phyloP scores from a whole-genome alignment of 2,888 invertebrate genomes.

The Polyommatus icarus region DNA sequence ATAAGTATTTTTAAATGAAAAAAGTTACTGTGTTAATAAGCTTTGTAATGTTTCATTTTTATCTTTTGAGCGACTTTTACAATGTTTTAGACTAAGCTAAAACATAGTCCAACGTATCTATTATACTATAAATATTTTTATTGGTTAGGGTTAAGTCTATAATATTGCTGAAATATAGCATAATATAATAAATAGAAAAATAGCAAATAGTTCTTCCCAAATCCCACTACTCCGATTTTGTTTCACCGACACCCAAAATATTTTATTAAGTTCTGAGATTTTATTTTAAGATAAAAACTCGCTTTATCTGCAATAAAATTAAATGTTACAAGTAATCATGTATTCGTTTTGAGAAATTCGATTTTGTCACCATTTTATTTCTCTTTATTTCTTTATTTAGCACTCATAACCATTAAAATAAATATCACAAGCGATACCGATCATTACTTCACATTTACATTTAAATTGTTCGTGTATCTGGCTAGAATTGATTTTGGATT shows the following conservation, averaged over 20 bases:
- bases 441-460: background rate
- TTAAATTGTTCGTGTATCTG: background rate
- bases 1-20: no score
- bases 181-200: no score
- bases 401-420: constrained; percentile 16
- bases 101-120: no score
- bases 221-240: background rate
- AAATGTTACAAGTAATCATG: background rate
- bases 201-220: no score
- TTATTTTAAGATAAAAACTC: background rate
- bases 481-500: background rate
- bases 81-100: no score
- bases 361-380: constrained; percentile 12
- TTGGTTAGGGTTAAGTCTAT: no score
- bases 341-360: background rate
- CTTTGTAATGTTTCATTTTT: no score
- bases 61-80: no score
- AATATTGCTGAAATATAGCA: no score
- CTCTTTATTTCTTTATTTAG: constrained; percentile 17
- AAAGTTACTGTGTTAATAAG: no score
- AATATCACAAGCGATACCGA: background rate
- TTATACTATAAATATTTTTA: no score
- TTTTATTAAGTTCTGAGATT: constrained; percentile 17
- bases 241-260: background rate
- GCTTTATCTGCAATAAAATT: background rate